Conservation (phyloP, 2,113 vertebrate species). For the Entomyzon cyanotis region DNA sequence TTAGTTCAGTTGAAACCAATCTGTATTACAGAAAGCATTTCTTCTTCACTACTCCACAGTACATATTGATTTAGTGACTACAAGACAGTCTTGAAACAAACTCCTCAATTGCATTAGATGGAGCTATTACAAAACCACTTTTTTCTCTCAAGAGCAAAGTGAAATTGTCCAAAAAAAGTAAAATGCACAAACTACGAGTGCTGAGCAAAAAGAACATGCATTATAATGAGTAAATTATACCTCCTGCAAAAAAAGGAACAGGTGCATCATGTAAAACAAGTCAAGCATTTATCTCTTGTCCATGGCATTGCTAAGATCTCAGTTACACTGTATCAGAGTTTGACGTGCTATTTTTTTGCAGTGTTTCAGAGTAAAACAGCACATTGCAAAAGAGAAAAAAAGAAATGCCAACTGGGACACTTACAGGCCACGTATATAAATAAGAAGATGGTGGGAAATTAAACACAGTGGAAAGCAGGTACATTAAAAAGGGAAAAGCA, state of each 20-base stretch:
- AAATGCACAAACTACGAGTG: neutral
- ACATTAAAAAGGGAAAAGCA: neutral
- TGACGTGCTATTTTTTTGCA: neutral
- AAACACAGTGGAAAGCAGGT: neutral
- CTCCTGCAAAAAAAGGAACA: neutral
- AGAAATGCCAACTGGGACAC: neutral
- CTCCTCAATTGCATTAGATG: constrained; percentile 23
- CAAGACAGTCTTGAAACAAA: neutral
- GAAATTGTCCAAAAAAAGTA: neutral
- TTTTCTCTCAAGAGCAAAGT: neutral
- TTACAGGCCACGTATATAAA: neutral
- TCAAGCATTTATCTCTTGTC: neutral
- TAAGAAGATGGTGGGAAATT: neutral
- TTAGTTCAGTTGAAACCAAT: neutral
- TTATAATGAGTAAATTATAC: neutral
- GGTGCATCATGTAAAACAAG: neutral
- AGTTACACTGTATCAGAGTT: neutral
- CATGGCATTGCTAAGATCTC: neutral
- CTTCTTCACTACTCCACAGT: neutral
- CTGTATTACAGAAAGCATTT: neutral
- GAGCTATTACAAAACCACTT: neutral
- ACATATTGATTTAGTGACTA: constrained; percentile 12
- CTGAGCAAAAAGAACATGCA: neutral
- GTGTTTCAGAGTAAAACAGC: neutral
- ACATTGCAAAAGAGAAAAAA: neutral